Conservation (phyloP, 2,888 invertebrate species). For the Parthenolecanium corni region DNA sequence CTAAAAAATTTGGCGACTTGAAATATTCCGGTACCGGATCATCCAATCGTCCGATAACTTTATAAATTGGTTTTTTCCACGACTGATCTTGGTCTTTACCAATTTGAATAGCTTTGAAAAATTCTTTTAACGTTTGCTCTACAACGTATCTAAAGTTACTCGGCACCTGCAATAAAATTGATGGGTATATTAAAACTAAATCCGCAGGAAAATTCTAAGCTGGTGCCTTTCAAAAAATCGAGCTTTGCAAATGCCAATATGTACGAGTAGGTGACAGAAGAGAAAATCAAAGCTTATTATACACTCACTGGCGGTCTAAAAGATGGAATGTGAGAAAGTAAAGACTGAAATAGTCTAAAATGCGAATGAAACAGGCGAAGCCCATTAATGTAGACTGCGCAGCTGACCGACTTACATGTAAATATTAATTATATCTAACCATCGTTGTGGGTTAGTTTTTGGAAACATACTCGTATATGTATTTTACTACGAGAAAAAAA, state of each 20-base stretch:
- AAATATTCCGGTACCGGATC: slow-evolving; percentile 99
- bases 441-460: too few relatives aligned
- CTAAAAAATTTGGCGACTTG: slow-evolving; percentile 98
- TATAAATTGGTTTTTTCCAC: slow-evolving; percentile 99
- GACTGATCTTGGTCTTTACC: slow-evolving; percentile 97
- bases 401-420: too few relatives aligned
- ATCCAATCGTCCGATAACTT: slow-evolving; percentile 97
- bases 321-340: too few relatives aligned
- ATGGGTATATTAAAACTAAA: slow-evolving; percentile 33
- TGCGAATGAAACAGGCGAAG: too few relatives aligned
- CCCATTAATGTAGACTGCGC: too few relatives aligned
- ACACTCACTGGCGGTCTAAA: too few relatives aligned
- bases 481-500: too few relatives aligned
- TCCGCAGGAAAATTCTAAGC: neutral
- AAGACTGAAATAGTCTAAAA: too few relatives aligned
- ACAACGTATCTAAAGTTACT: slow-evolving; percentile 93
- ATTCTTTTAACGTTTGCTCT: slow-evolving; percentile 94
- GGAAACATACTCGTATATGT: too few relatives aligned
- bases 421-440: too few relatives aligned
- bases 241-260: neutral
- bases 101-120: slow-evolving; percentile 94
- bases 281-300: too few relatives aligned
- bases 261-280: neutral
- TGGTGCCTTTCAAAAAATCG: too few relatives aligned
- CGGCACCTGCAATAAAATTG: slow-evolving; percentile 72